These are phyloP conservation scores for Petrocephalus schoutedeni DNA, from an alignment of 2,797 vertebrate species.

Conservation along the genomic window DNA sequence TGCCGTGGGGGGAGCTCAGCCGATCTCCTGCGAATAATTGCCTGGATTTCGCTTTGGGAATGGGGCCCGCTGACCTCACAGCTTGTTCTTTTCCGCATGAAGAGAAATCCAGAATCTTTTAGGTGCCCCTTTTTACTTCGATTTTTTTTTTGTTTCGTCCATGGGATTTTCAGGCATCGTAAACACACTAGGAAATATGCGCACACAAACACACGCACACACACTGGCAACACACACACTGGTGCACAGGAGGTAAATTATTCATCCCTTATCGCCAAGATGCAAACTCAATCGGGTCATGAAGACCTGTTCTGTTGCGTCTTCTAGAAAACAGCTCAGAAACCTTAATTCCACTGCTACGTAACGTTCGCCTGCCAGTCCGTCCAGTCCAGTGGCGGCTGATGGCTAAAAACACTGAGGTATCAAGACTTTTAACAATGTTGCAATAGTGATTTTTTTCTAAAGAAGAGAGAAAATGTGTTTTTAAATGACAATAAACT, in stretches of 20 bases:
- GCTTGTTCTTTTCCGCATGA: conserved; percentile 68
- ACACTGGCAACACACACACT: neutral
- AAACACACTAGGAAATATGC: conserved; percentile 9
- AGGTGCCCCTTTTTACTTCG: conserved; percentile 38
- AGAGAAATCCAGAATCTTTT: conserved; percentile 62
- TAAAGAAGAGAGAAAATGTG: neutral
- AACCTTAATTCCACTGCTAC: conserved; percentile 71
- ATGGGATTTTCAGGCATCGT: conserved; percentile 37
- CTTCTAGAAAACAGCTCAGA: conserved; percentile 69
- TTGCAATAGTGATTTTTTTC: neutral
- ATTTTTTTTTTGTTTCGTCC: conserved; percentile 38
- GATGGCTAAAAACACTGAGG: neutral
- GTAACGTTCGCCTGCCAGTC: conserved; percentile 31
- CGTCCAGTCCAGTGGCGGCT: neutral
- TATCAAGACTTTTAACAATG: neutral
- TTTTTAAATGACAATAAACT: neutral
- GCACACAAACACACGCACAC: neutral
- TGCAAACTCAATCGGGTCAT: conserved; percentile 86
- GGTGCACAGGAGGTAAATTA: conserved; percentile 68
- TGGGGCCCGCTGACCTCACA: conserved; percentile 60
- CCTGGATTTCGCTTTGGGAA: conserved; percentile 76
- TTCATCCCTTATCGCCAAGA: conserved; percentile 76
- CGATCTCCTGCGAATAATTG: conserved; percentile 74
- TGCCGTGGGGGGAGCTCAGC: conserved; percentile 50
- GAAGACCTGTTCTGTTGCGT: conserved; percentile 75